Conservation (phyloP, 2,113 vertebrate species). For the Anarhynchus alexandrinus region DNA sequence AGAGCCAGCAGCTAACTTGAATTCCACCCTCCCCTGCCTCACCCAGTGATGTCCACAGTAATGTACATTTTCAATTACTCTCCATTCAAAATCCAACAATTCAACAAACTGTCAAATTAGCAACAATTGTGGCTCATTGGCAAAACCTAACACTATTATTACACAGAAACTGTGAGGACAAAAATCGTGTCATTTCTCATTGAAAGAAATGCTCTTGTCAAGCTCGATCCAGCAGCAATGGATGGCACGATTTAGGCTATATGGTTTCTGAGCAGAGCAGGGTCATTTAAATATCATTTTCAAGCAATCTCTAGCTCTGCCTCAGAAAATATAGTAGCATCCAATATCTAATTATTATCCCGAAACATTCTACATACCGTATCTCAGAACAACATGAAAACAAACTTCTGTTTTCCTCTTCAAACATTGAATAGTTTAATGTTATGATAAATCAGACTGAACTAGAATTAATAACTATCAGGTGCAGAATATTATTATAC, state of each 20-base stretch:
- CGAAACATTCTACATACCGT: background rate
- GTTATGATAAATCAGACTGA: conserved; percentile 56
- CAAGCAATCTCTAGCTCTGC: conserved; percentile 38
- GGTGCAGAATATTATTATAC: conserved; percentile 64
- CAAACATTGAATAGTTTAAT: conserved; percentile 41
- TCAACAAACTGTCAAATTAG: conserved; percentile 60
- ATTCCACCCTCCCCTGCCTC: conserved; percentile 20
- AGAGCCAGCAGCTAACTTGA: conserved; percentile 39
- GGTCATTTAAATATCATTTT: conserved; percentile 45
- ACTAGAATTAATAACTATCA: conserved; percentile 72
- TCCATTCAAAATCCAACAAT: conserved; percentile 59
- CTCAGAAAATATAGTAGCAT: conserved; percentile 41
- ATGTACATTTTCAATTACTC: conserved; percentile 56
- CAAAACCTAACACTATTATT: conserved; percentile 52
- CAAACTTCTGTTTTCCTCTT: conserved; percentile 60
- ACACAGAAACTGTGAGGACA: conserved; percentile 42
- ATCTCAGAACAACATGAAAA: conserved; percentile 58
- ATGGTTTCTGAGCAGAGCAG: background rate
- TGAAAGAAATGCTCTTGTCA: background rate
- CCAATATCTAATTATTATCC: conserved; percentile 60
- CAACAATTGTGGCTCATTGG: conserved; percentile 36
- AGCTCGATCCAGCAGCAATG: conserved; percentile 27
- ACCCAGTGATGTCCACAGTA: conserved; percentile 37
- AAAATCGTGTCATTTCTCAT: conserved; percentile 34
- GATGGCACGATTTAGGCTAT: conserved; percentile 27